Percentiles rank a stretch among this genome's conserved stretches.
Evolutionary conservation across 2,113 vertebrate species (phyloP).

Genomic region (Anthoscopus minutus): DNA sequence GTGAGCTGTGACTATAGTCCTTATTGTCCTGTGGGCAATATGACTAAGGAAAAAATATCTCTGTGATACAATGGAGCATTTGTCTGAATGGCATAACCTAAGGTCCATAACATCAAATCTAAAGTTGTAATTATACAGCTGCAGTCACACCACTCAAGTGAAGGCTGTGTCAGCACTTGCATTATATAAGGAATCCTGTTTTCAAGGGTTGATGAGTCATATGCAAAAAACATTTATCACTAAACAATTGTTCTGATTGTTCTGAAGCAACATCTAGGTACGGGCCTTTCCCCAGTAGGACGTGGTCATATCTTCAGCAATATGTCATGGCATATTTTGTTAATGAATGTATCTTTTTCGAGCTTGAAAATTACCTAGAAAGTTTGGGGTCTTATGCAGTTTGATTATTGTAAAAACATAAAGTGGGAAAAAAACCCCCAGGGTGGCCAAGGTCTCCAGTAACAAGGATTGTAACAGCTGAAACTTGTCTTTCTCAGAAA

Average conservation of each 20-base stretch:
- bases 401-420: background rate
- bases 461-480: background rate
- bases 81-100: background rate
- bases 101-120: slow-evolving; percentile 7
- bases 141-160: slow-evolving; percentile 28
- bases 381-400: background rate
- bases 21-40: slow-evolving; percentile 13
- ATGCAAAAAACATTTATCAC: slow-evolving; percentile 15
- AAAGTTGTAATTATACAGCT: slow-evolving; percentile 59
- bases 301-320: background rate
- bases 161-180: slow-evolving; percentile 30
- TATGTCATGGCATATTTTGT: background rate
- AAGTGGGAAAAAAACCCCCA: background rate
- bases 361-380: background rate
- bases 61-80: background rate
- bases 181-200: slow-evolving; percentile 10
- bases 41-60: slow-evolving; percentile 19
- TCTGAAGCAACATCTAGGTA: background rate
- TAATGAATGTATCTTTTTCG: background rate
- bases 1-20: background rate
- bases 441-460: background rate
- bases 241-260: slow-evolving; percentile 44
- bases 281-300: background rate
- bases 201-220: slow-evolving; percentile 58
- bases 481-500: background rate